Conservation (phyloP, 2,888 invertebrate genomes). For the Melieria picta region DNA sequence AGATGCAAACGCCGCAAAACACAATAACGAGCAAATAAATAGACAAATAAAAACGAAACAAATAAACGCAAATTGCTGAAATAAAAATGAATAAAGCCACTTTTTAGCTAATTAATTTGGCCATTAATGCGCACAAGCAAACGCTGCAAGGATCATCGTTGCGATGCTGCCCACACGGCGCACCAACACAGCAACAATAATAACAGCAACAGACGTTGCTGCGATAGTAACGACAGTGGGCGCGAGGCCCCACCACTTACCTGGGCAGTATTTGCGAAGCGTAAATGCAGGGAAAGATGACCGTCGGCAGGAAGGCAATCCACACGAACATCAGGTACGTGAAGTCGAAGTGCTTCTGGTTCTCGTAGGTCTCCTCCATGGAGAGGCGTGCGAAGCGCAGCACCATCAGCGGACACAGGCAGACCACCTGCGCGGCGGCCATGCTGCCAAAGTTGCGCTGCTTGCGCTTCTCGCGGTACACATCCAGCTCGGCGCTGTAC, state of each 20-base stretch:
- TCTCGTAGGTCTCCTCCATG: slow-evolving; percentile 76
- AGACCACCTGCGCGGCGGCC: slow-evolving; percentile 74
- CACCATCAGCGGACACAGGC: slow-evolving; percentile 75
- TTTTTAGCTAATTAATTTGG: slow-evolving; percentile 6
- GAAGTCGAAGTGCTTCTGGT: slow-evolving; percentile 74
- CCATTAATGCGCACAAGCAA: not conserved
- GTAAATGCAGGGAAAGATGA: slow-evolving; percentile 74
- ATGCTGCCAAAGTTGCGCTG: slow-evolving; percentile 76
- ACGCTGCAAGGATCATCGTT: not conserved
- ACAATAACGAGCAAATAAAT: too few species aligned
- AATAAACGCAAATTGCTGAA: too few species aligned
- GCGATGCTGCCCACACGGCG: not conserved
- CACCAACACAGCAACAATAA: too few species aligned
- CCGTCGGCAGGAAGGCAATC: slow-evolving; percentile 76
- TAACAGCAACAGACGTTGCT: too few species aligned
- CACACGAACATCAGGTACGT: slow-evolving; percentile 76
- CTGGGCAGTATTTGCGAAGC: slow-evolving; percentile 73
- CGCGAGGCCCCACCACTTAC: slow-evolving; percentile 61
- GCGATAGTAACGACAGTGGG: too few species aligned
- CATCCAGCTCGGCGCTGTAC: slow-evolving; percentile 70
- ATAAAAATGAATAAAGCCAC: not conserved
- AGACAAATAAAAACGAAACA: too few species aligned
- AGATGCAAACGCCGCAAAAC: too few species aligned
- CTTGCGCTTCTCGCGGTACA: slow-evolving; percentile 72
- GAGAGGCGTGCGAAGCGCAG: slow-evolving; percentile 73